Conservation (phyloP, 1,140 invertebrate species). For the Atta colombica region DNA sequence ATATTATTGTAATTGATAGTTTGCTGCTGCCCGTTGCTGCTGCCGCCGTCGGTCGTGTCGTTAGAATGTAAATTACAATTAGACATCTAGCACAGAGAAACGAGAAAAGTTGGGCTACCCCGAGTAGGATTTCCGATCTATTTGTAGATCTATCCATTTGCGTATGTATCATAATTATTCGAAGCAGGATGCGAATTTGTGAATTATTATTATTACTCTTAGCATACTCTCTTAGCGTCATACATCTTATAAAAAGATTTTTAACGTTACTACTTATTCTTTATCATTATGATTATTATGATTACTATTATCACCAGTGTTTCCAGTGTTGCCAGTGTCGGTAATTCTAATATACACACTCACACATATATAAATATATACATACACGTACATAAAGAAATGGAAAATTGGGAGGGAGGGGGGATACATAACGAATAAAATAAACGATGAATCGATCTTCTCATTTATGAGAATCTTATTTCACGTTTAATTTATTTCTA, state of each 20-base stretch:
- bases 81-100: slow-evolving; percentile 72
- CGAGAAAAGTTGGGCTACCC: slow-evolving; percentile 69
- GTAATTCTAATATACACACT: slow-evolving; percentile 59
- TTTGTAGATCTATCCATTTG: slow-evolving; percentile 47
- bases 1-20: slow-evolving; percentile 84
- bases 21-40: slow-evolving; percentile 81
- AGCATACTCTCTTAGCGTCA: slow-evolving; percentile 79
- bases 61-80: slow-evolving; percentile 74
- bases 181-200: slow-evolving; percentile 85
- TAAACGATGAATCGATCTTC: not conserved
- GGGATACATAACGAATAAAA: not conserved
- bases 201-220: slow-evolving; percentile 79
- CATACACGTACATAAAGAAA: not conserved
- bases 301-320: slow-evolving; percentile 66
- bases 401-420: not conserved
- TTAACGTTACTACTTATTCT: slow-evolving; percentile 80
- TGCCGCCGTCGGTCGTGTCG: slow-evolving; percentile 80
- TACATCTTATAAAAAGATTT: slow-evolving; percentile 82
- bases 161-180: slow-evolving; percentile 84
- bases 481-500: slow-evolving; percentile 31
- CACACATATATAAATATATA: not conserved
- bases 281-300: slow-evolving; percentile 78
- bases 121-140: slow-evolving; percentile 78
- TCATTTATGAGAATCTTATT: not conserved
- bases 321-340: slow-evolving; percentile 73